Evolutionary conservation across 2,888 invertebrate species (phyloP), one percentile per base, ranked within the genome.

Genomic region (Ferrisia virgata): DNA sequence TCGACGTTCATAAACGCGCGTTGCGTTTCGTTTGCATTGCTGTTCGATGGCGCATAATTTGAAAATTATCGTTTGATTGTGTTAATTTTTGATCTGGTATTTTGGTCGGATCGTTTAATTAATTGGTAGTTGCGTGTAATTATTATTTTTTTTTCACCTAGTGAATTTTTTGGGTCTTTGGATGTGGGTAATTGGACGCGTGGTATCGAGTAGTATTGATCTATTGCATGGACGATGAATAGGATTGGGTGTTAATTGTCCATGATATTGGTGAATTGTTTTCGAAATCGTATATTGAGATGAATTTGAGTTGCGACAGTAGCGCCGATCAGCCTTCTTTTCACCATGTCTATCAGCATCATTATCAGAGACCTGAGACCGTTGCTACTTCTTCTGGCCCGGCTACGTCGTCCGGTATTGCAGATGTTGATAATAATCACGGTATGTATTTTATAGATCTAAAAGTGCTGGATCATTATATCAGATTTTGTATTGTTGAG

Each of bases 261-360:
- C n/a, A n/a, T n/a, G n/a, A n/a, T n/a, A 18, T 47, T 47, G 47
- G n/a, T 47, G 47, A 47, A 18, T 47, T 47, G 47, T 47, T 43
- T 18, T 8, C 11, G 64, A 28, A 2, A 11, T 28, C 31, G 40
- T 31, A 5, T 58, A 25, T 33, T 72, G 33, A 79, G 39, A 82
- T 82, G 82, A 82, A 82, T 69, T 82, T 82, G 72, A 82, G 82
- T 18, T 82, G 82, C 31, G 82, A 82, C 22, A 82, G 72, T 40
- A 82, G 82, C n/a, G 82, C 82, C 28, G 82, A 82, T 72, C 82
- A 82, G 31, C 15, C 82, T 36, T 25, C 82, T 69, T 82, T 82
- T 72, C 82, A 82, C 76, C 82, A 69, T 64, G 72, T 82, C 0
- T 82, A 82, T 47, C 82, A 72, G 76, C 69, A 72, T 43, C 82